Evolutionary conservation across 2,113 vertebrate genomes (phyloP).

Genomic region (Tenebrosternarchus preto): DNA sequence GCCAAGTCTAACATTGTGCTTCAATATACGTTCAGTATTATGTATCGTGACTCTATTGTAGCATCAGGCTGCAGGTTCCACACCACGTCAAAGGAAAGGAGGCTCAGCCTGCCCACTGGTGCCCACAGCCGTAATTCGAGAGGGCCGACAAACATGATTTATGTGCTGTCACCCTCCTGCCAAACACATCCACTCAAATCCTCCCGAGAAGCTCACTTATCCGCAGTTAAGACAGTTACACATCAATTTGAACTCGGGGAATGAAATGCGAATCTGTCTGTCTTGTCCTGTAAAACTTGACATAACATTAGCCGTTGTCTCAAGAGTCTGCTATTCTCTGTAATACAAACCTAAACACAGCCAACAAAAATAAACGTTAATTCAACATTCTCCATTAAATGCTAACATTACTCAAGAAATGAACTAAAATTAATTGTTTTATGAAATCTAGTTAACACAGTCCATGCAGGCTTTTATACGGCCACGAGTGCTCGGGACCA

Average conservation of each 20-base stretch:
- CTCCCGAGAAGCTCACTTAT: constrained; percentile 45
- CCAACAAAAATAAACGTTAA: no score
- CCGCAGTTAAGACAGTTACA: constrained; percentile 48
- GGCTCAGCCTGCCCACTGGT: constrained; percentile 37
- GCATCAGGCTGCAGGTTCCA: not conserved
- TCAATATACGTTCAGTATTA: not conserved
- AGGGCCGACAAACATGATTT: constrained; percentile 58
- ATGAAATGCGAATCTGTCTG: constrained; percentile 62
- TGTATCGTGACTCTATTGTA: not conserved
- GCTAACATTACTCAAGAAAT: not conserved
- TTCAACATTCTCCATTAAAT: not conserved
- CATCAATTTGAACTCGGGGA: constrained; percentile 65
- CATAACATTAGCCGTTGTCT: constrained; percentile 9
- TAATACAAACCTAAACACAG: not conserved
- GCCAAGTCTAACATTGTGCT: no score
- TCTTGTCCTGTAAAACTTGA: constrained; percentile 45
- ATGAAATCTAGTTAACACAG: no score
- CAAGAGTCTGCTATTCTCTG: constrained; percentile 31
- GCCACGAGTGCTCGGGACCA: no score
- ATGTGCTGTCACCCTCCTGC: constrained; percentile 56
- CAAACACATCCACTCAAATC: constrained; percentile 59
- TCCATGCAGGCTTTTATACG: no score
- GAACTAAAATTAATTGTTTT: not conserved
- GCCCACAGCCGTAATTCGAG: constrained; percentile 65
- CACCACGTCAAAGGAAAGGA: not conserved